Conservation (phyloP, 1,140 invertebrate genomes). For the Aphaenogaster ashmeadi region DNA sequence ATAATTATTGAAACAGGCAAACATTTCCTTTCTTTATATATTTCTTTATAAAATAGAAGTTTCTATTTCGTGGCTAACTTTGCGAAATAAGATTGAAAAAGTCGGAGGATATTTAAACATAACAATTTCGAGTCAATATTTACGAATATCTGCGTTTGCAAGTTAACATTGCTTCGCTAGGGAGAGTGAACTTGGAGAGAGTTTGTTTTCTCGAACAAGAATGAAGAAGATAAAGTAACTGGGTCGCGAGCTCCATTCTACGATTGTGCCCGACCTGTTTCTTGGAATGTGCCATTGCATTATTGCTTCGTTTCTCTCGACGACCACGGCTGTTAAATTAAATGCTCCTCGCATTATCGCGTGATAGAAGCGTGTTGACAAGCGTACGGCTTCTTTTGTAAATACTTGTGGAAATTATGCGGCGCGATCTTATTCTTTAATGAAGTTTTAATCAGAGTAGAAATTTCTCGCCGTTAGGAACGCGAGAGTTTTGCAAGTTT, state of each 20-base stretch:
- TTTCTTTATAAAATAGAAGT: neutral
- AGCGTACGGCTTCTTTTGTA: conserved; percentile 7
- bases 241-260: conserved; percentile 63
- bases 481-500: neutral
- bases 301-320: conserved; percentile 57
- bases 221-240: conserved; percentile 68
- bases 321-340: conserved; percentile 41
- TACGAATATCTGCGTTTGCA: conserved; percentile 33
- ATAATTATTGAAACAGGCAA: neutral
- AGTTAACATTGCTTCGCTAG: conserved; percentile 1
- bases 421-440: conserved; percentile 48
- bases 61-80: neutral
- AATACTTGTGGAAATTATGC: conserved; percentile 34
- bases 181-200: neutral
- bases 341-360: conserved; percentile 32
- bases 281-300: conserved; percentile 45
- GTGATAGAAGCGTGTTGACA: conserved; percentile 30
- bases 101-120: neutral
- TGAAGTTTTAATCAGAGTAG: conserved; percentile 44
- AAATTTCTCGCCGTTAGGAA: neutral
- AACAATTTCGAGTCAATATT: conserved; percentile 25
- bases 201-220: conserved; percentile 56
- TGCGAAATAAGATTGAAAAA: conserved; percentile 22
- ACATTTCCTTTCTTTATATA: neutral
- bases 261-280: conserved; percentile 36